Evolutionary conservation across 2,113 vertebrate genomes (phyloP), one percentile per base, ranked within the genome.

Genomic region (Aleadryas rufinucha): DNA sequence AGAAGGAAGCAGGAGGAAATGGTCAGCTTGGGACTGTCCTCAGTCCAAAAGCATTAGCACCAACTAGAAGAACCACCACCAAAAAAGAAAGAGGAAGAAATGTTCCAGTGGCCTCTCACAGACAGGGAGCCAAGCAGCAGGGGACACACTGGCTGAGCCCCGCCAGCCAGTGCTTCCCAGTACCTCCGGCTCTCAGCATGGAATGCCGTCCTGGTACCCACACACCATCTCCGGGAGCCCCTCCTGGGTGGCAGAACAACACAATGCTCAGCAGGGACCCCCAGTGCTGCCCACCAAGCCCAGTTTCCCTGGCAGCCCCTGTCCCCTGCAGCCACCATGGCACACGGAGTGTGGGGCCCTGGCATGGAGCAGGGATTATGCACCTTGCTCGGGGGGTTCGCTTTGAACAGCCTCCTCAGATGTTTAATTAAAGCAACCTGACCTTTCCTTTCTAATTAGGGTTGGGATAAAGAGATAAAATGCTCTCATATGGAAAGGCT

Each of bases 191-290:
- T 91, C 65, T 91, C 85, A n/a, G 90, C 22, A 47, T 9, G 7
- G 71, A 89, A 71, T 61, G 91, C 70, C 3, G 0, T 95, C 90
- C 88, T 69, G 86, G 60, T 88, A 92, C 84, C 71, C 65, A 81
- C 47, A 61, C 61, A 21, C 64, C 95, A 95, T 7, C 68, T 86
- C 70, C 4, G 3, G 54, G 84, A 92, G 54, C 21, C 63, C 59
- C 81, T 95, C 94, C 96, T 71, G 85, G 42, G 57, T 69, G 63
- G 87, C 89, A 93, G 93, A 95, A 94, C 57, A 83, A 59, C 74
- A 89, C 14, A 61, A 57, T 0, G 0, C 64, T 82, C 9, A 92
- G 80, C 4, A 1, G 41, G 2, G 24, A 33, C 6, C 37, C 44
- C 49, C 3, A 60, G 27, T 35, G 27, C 71, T 65, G 52, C 71